Evolutionary conservation across 2,113 vertebrate species (phyloP), one percentile per base, ranked within the genome.

Genomic region (Corythoichthys intestinalis): DNA sequence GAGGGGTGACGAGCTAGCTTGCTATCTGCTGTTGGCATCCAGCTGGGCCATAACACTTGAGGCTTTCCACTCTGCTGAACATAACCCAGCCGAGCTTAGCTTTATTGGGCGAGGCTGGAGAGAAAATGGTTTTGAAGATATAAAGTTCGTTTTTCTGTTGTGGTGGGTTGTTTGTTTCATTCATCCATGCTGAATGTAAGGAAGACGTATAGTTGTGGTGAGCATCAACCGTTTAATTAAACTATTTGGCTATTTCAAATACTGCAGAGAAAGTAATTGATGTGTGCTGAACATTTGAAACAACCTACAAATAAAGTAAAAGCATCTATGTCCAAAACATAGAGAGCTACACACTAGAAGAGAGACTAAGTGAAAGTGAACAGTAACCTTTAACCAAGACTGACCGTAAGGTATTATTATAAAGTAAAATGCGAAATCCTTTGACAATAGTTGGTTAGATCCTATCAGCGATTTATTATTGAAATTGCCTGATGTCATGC

Each of bases 11-110:
- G 73, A 81, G 85, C 87, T 89, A 82, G 85, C 81, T 75, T 72
- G 83, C 76, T 89, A 88, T 84, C 86, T 81, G 84, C 71, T 83
- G 76, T 68, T 83, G 83, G 86, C 78, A 67, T 83, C 83, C 88
- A 87, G 74, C 88, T 84, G 84, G 72, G 85, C 80, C 66, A 69
- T 75, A 69, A 75, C 83, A 63, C 82, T 63, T 47, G 60, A 78
- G 68, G 79, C 82, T 75, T 83, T 83, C 76, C 83, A 72, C 82
- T 70, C 84, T 11, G 37, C 74, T 74, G 77, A 83, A 57, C 87
- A 76, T 53, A 76, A 66, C 64, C 38, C 13, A 66, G 75, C 79
- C 70, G 38, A 73, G 74, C 77, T 37, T 63, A 48, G 87, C 66
- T 47, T 9, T 34, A 67, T 66, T 48, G 37, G 72, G 78, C 71